phyloP scores from a whole-genome alignment of 2,888 invertebrate species.

The Trichopria drosophilae region DNA sequence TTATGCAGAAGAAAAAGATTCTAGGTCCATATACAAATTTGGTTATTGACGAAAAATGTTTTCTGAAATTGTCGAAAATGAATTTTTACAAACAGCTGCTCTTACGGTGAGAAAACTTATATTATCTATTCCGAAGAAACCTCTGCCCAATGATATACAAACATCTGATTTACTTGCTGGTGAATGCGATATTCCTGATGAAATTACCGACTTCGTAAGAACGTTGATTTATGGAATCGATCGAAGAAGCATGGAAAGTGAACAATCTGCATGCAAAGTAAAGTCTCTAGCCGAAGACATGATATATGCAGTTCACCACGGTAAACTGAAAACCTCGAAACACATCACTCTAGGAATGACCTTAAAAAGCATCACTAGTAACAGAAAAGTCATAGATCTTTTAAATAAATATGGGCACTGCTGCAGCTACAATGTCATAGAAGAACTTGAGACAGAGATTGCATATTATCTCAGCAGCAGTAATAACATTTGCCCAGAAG shows the following conservation, averaged over 20 bases:
- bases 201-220: slow-evolving; percentile 3
- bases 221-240: slow-evolving; percentile 10
- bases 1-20: neutral
- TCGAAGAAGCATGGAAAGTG: slow-evolving; percentile 10
- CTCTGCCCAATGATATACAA: neutral
- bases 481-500: slow-evolving; percentile 21
- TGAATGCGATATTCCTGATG: slow-evolving; percentile 7
- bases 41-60: neutral
- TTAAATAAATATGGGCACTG: slow-evolving; percentile 7
- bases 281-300: slow-evolving; percentile 14
- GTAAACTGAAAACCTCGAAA: slow-evolving; percentile 17
- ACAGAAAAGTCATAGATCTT: slow-evolving; percentile 13
- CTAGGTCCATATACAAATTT: neutral
- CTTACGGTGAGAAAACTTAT: neutral
- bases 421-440: slow-evolving; percentile 11
- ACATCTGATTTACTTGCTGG: neutral
- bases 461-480: slow-evolving; percentile 26
- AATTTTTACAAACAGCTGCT: neutral
- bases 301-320: slow-evolving; percentile 16
- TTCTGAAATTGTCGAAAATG: neutral
- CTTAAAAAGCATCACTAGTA: slow-evolving; percentile 14
- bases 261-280: slow-evolving; percentile 8
- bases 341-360: slow-evolving; percentile 15
- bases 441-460: slow-evolving; percentile 34
- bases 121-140: neutral